A percentile compares a stretch with the other conserved stretches of the same genome.
phyloP scores from a whole-genome alignment of 2,797 vertebrate species.

The Bradypus variegatus region DNA sequence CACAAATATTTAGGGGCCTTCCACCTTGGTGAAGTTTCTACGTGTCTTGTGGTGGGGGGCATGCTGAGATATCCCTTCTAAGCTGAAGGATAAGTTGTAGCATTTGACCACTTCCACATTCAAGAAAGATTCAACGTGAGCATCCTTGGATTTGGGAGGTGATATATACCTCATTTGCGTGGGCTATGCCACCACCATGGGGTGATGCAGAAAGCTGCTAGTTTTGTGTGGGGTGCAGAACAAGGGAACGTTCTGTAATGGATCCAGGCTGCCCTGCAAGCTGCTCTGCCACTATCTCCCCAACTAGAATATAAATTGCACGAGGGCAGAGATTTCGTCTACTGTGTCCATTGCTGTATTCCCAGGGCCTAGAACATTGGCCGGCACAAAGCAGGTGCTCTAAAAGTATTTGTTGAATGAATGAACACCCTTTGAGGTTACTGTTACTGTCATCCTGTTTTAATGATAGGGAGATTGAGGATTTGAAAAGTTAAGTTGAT shows the following conservation, averaged over 20 bases:
- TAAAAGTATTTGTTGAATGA: background rate
- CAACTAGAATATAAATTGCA: background rate
- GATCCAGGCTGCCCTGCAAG: background rate
- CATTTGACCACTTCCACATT: background rate
- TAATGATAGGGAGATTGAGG: background rate
- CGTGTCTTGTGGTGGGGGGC: background rate
- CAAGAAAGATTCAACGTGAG: background rate
- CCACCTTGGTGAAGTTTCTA: background rate
- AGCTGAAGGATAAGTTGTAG: background rate
- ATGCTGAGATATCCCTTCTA: background rate
- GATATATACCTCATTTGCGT: background rate
- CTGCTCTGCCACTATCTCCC: background rate
- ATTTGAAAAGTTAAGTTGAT: background rate
- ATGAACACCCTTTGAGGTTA: background rate
- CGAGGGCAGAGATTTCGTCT: background rate
- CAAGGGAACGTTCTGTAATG: background rate
- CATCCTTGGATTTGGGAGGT: background rate
- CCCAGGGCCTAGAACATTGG: background rate
- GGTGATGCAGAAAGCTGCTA: background rate
- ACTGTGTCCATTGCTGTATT: background rate
- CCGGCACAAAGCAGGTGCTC: background rate
- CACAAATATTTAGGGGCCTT: background rate
- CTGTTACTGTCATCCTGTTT: background rate
- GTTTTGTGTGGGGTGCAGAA: background rate
- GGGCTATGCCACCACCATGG: background rate